Percentiles rank a stretch among this genome's conserved stretches.
These are phyloP conservation scores for Centrocercus urophasianus DNA, from an alignment of 2,113 vertebrate genomes.

Conservation along the genomic window DNA sequence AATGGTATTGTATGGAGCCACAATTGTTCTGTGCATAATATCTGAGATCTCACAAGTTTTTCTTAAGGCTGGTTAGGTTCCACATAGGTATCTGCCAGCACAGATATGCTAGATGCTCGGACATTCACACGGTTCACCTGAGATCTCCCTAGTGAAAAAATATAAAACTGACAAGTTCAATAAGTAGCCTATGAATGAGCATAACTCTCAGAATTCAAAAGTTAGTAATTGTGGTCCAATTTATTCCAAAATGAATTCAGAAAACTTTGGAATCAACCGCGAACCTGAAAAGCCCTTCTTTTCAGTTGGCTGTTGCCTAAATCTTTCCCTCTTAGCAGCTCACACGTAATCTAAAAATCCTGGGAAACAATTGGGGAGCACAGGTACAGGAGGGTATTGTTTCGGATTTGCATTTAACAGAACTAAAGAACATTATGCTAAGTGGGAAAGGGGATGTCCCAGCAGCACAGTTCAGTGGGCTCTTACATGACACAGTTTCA, in stretches of 20 bases:
- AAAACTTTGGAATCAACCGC: not conserved
- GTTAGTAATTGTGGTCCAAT: not conserved
- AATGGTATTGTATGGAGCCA: not conserved
- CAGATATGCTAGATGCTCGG: not conserved
- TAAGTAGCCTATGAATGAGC: not conserved
- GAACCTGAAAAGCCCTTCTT: not conserved
- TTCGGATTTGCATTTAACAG: not conserved
- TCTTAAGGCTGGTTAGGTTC: not conserved
- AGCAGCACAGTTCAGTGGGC: not conserved
- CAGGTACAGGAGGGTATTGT: not conserved
- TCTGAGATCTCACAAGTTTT: not conserved
- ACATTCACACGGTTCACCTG: not conserved
- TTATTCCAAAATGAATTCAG: not conserved
- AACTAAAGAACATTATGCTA: not conserved
- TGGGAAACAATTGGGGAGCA: not conserved
- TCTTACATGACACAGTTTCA: not conserved
- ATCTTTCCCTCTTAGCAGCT: not conserved
- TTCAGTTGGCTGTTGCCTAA: not conserved
- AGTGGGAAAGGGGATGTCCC: not conserved
- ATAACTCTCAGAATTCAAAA: not conserved
- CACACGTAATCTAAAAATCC: not conserved
- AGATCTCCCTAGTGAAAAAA: not conserved
- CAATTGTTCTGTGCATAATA: not conserved
- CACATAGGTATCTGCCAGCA: not conserved
- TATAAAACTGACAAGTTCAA: not conserved